Conservation (phyloP, 2,797 vertebrate species). For the Sebastes dallii region DNA sequence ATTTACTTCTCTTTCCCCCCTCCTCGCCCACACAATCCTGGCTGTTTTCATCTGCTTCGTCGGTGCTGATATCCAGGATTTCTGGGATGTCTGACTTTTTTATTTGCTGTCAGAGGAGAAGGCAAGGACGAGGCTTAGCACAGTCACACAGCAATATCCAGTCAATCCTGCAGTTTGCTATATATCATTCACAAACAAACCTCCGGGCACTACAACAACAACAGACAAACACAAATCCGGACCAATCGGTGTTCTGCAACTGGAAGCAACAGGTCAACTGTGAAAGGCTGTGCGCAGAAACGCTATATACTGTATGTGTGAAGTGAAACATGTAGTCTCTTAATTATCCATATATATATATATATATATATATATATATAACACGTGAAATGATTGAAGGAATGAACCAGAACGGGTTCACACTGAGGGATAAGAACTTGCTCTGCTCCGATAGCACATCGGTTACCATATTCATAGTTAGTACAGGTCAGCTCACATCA, state of each 20-base stretch:
- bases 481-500: slow-evolving; percentile 15
- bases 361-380: not conserved
- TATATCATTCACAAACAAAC: slow-evolving; percentile 61
- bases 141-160: slow-evolving; percentile 53
- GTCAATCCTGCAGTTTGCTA: slow-evolving; percentile 29
- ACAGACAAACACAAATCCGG: slow-evolving; percentile 28
- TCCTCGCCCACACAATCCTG: slow-evolving; percentile 67
- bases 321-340: not conserved
- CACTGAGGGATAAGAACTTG: not conserved
- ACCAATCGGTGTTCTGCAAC: not conserved
- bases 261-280: slow-evolving; percentile 19
- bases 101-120: slow-evolving; percentile 69
- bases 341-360: not conserved
- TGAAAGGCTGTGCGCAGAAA: not conserved
- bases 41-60: slow-evolving; percentile 69
- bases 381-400: not conserved
- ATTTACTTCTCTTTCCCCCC: slow-evolving; percentile 60
- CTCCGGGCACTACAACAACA: slow-evolving; percentile 30
- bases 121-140: slow-evolving; percentile 57
- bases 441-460: not conserved
- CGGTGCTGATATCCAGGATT: slow-evolving; percentile 68
- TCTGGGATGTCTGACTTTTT: slow-evolving; percentile 55
- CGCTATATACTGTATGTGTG: not conserved
- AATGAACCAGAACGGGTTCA: not conserved
- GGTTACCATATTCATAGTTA: slow-evolving; percentile 4